Base-by-base conservation (phyloP, 1,140 invertebrate genomes). In the Acromyrmex echinatior region DNA sequence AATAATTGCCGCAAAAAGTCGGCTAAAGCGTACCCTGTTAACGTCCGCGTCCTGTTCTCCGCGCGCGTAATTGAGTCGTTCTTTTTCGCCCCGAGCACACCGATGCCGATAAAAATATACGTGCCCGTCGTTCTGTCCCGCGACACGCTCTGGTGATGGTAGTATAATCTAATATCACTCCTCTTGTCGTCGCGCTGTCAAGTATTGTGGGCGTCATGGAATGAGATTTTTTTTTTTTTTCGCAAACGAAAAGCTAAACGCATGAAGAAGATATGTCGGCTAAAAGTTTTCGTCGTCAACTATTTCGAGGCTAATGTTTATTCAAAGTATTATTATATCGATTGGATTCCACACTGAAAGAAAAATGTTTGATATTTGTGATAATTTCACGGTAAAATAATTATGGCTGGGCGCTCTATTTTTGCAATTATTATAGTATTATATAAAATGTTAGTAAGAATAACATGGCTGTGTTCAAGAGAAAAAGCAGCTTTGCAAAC, bases 1-100 rank as follows among this genome's bases (percentile, higher is more conserved):
- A 53, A 74, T 74, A 74, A 82, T 82, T 74, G 80, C 16, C 53
- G 80, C 80, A 82, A 74, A 74, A 82, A 74, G 68, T 45, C 78
- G 21, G 31, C 51, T 62, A 62, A 82, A 82, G 63, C 53, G 80
- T 51, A 35, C 35, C 68, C 39, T 31, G 58, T 82, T 74, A 82
- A 73, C 66, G 68, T 68, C 12, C 28, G 6, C 68, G 35, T 18
- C 35, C 39, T 3, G 51, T 21, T 60, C 39, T 9, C 18, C 45
- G 28, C 68, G 28, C 68, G 45, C 56, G 80, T 49, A 82, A 82
- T 82, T 62, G 80, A 82, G 68, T 62, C 80, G 21, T 49, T 51
- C 58, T n/a, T 49, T n/a, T 2, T 12, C 6, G 6, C 14, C 25
- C 3, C 66, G 0, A 39, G 21, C 3, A n/a, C 63, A 31, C 31